phyloP scores from a whole-genome alignment of 2,888 invertebrate genomes.

The Escarpia spicata region DNA sequence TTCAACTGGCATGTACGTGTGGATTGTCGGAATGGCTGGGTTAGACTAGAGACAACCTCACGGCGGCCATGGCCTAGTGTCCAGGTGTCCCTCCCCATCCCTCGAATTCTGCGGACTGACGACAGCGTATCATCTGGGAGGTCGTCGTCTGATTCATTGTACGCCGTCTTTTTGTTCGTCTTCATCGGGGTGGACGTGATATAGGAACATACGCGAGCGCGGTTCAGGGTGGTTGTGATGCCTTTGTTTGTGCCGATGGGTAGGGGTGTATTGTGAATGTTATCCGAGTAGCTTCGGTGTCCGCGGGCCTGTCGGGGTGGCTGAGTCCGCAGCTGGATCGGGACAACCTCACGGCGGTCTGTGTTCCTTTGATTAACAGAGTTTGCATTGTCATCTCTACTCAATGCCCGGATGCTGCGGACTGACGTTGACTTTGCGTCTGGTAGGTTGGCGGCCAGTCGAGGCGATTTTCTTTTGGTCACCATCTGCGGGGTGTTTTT shows the following conservation, averaged over 20 bases:
- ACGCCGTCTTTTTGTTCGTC: neutral
- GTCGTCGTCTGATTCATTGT: neutral
- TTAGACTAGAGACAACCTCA: neutral
- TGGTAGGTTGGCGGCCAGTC: neutral
- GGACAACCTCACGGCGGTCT: neutral
- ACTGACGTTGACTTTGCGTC: neutral
- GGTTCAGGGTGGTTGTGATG: neutral
- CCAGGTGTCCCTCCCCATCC: neutral
- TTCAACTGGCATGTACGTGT: neutral
- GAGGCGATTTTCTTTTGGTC: neutral
- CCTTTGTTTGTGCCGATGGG: neutral
- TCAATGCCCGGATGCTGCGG: neutral
- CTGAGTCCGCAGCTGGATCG: neutral
- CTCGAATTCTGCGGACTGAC: neutral
- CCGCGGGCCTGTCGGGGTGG: neutral
- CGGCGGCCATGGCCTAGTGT: neutral
- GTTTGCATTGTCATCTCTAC: neutral
- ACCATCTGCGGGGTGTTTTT: neutral
- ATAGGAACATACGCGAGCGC: neutral
- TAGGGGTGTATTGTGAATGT: neutral
- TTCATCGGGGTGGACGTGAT: neutral
- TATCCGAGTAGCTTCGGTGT: neutral
- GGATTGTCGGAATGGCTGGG: neutral
- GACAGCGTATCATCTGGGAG: neutral
- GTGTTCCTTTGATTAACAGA: neutral